phyloP scores from a whole-genome alignment of 2,888 invertebrate genomes.

The Serripes groenlandicus region DNA sequence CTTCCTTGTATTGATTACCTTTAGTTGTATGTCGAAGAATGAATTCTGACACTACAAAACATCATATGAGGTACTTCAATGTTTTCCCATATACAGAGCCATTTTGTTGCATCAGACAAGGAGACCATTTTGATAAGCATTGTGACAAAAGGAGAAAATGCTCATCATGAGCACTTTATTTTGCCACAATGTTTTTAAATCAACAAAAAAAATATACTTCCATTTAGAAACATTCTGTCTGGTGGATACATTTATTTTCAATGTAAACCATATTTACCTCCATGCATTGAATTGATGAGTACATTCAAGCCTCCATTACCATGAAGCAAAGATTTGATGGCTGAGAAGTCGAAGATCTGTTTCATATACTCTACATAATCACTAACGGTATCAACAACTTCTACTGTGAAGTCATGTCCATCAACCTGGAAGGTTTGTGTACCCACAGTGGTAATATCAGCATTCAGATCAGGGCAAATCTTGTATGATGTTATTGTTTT shows the following conservation, averaged over 20 bases:
- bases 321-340: conserved; percentile 91
- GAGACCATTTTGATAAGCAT: neutral
- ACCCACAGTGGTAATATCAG: conserved; percentile 89
- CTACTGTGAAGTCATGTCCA: conserved; percentile 85
- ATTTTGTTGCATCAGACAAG: neutral
- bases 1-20: too few relatives aligned
- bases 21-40: too few relatives aligned
- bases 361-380: conserved; percentile 97
- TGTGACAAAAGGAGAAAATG: conserved; percentile 4
- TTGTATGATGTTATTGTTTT: conserved; percentile 93
- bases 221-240: neutral
- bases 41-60: too few relatives aligned
- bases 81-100: too few relatives aligned
- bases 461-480: conserved; percentile 92
- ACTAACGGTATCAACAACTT: conserved; percentile 95
- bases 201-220: neutral
- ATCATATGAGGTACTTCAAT: too few relatives aligned
- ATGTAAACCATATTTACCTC: conserved; percentile 89
- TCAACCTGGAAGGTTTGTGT: conserved; percentile 89
- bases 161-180: neutral
- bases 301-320: conserved; percentile 92
- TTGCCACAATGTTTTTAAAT: neutral
- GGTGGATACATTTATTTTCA: neutral
- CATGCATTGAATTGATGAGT: conserved; percentile 97
- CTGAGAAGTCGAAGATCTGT: conserved; percentile 97